These are phyloP conservation scores for Sminthurides aquaticus DNA, from an alignment of 2,888 invertebrate species.

Conservation along the genomic window DNA sequence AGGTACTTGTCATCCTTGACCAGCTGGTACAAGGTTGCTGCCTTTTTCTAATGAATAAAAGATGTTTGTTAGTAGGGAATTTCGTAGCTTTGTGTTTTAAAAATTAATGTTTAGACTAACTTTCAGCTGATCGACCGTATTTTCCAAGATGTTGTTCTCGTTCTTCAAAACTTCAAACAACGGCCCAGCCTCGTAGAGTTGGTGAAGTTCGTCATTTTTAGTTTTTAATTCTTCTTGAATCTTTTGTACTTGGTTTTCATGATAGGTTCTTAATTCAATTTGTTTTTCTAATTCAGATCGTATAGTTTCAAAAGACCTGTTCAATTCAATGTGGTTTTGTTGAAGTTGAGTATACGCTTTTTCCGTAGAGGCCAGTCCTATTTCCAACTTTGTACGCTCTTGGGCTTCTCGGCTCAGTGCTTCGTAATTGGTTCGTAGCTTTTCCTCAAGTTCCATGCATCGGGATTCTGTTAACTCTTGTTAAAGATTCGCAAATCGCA, in stretches of 20 bases:
- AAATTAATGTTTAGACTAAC: conserved; percentile 1
- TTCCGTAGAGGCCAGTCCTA: conserved; percentile 5
- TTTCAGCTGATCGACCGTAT: conserved; percentile 9
- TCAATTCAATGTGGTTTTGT: no score
- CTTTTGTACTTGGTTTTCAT: no score
- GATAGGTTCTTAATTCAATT: no score
- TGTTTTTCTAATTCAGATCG: no score
- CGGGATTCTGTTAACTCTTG: conserved; percentile 15
- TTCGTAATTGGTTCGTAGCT: conserved; percentile 12
- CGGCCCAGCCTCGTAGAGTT: conserved; percentile 1
- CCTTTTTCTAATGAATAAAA: conserved; percentile 6
- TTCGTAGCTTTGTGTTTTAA: background rate
- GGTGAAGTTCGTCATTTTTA: conserved; percentile 12
- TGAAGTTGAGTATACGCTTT: no score
- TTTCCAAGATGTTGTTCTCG: conserved; percentile 14
- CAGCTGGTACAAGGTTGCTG: background rate
- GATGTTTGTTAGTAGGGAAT: background rate
- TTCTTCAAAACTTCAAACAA: conserved; percentile 10
- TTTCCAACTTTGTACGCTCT: conserved; percentile 14
- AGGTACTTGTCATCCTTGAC: conserved; percentile 17
- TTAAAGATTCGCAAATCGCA: background rate
- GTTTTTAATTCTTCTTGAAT: conserved; percentile 12
- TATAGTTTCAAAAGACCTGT: no score
- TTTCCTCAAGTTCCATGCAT: conserved; percentile 16
- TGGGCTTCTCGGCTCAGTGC: conserved; percentile 7